Evolutionary conservation across 2,113 vertebrate genomes (phyloP), one percentile per base, ranked within the genome.

Genomic region (Labeo catla): DNA sequence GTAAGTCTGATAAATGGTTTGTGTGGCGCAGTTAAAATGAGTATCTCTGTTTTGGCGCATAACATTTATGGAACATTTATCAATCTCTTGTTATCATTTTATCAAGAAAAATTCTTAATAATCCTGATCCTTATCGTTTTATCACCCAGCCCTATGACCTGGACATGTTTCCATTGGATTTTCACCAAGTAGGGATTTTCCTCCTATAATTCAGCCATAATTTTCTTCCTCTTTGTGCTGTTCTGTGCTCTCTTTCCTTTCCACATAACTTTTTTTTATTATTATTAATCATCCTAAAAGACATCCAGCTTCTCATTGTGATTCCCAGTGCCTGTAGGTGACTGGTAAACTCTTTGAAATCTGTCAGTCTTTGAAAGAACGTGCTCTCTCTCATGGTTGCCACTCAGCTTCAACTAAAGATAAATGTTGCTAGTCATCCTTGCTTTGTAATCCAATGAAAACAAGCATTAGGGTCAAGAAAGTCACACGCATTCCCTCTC

Each of bases 391-490:
- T 43, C 28, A 81, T 70, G 47, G 28, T 61, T 72, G 23, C 13
- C 66, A 28, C 15, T 66, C 61, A 57, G 8, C 23, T 50, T 81
- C 23, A 43, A 76, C 43, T 63, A 8, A 73, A 79, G 57, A 81
- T 16, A 50, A 68, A 68, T 28, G 10, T 79, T 23, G 43, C 21
- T 23, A 49, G 65, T 63, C 73, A 79, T 79, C 15, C 36, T 34
- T 50, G 45, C 47, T 81, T 74, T 81, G 59, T 47, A 54, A 83
- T 76, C 76, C 49, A 47, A 45, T 45, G 43, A 85, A 83, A 43
- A 82, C 72, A 28, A 23, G 23, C 12, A 36, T 70, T 43, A 50
- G 76, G 72, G 43, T 72, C 50, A 45, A 39, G 5, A 72, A 61
- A 76, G 57, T 47, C 61, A 16, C 12, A 61, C 3, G 36, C 47